Conservation (phyloP, 92 coral and sea anemone genomes). For the Diadumene lineata region DNA sequence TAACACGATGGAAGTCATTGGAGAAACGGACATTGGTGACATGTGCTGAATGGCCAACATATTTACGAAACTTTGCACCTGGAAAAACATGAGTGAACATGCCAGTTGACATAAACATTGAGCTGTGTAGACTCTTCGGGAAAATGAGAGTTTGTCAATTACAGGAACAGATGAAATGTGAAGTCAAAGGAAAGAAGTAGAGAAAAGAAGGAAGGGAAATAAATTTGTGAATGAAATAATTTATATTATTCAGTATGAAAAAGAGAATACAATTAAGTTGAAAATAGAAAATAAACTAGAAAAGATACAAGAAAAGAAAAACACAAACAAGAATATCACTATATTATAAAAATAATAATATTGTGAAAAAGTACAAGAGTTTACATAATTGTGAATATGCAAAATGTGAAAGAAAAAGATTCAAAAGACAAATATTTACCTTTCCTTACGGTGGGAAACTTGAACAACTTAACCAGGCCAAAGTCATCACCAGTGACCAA, state of each 20-base stretch:
- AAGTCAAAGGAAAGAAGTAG: not conserved
- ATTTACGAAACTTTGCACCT: conserved; percentile 96
- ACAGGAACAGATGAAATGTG: not conserved
- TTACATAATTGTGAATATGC: too few relatives aligned
- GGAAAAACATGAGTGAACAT: conserved; percentile 1
- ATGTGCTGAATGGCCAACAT: conserved; percentile 98
- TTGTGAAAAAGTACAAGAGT: not conserved
- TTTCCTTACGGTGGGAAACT: conserved; percentile 94
- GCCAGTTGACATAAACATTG: not conserved
- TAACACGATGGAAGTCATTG: conserved; percentile 79
- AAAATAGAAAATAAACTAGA: not conserved
- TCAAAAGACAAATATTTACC: conserved; percentile 36
- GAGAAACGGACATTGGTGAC: conserved; percentile 97
- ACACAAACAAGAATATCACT: not conserved
- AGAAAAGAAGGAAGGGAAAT: not conserved
- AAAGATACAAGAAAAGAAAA: not conserved
- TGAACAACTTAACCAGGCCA: conserved; percentile 94
- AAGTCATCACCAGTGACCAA: conserved; percentile 96
- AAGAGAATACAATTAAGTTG: not conserved
- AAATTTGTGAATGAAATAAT: not conserved
- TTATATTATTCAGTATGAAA: too few relatives aligned
- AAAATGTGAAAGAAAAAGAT: not conserved
- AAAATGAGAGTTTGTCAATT: not conserved
- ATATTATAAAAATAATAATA: too few relatives aligned
- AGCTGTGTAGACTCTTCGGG: too few relatives aligned